A percentile compares a stretch with the other conserved stretches of the same genome.
phyloP scores from a whole-genome alignment of 2,888 invertebrate species.

The Drosophila vallismaia region DNA sequence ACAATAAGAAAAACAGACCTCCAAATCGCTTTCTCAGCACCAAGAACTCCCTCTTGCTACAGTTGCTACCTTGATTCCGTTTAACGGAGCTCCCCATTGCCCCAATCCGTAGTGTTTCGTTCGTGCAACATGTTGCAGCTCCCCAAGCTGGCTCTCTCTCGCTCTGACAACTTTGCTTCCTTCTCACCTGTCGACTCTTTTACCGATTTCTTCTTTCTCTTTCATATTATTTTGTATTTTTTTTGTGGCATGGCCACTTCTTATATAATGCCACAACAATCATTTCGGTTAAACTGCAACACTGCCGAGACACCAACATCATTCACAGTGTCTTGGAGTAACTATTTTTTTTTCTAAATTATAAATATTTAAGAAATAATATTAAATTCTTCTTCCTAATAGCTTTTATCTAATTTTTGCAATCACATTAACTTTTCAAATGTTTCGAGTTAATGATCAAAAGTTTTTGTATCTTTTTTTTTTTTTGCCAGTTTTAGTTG shows the following conservation, averaged over 20 bases:
- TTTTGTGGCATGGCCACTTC: conserved; percentile 80
- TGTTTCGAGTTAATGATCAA: conserved; percentile 49
- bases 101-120: conserved; percentile 59
- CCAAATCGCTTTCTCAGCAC: conserved; percentile 52
- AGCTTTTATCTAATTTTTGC: not conserved
- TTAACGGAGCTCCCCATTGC: conserved; percentile 28
- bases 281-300: conserved; percentile 78
- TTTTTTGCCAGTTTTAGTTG: conserved; percentile 19
- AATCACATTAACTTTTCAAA: not conserved
- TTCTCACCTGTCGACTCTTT: conserved; percentile 50
- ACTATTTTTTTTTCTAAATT: not conserved
- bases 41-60: conserved; percentile 49
- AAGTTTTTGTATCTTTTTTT: conserved; percentile 6
- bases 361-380: not conserved
- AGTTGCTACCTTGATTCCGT: conserved; percentile 48
- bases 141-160: conserved; percentile 13
- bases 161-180: conserved; percentile 51
- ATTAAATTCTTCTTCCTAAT: not conserved
- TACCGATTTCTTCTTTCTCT: conserved; percentile 35
- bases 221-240: conserved; percentile 58
- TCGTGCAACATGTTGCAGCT: conserved; percentile 66
- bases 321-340: conserved; percentile 30
- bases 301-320: conserved; percentile 48
- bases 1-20: conserved; percentile 19
- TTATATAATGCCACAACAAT: conserved; percentile 75